Evolutionary conservation across 2,113 vertebrate species (phyloP).

Genomic region (Poeciliopsis prolifica): DNA sequence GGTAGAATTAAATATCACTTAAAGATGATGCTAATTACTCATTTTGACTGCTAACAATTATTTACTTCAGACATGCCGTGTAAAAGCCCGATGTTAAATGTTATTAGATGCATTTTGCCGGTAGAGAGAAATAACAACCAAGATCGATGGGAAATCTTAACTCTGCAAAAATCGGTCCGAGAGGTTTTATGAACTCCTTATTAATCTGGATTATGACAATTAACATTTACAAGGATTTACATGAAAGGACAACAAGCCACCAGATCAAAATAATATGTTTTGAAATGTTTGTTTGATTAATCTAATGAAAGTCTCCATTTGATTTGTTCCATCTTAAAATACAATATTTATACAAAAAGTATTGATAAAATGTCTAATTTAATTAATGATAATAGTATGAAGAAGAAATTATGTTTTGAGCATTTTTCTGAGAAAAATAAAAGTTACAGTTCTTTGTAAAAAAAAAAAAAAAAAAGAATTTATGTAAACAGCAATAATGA

Average conservation of each 20-base stretch:
- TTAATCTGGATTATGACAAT: background rate
- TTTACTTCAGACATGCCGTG: background rate
- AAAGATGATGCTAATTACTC: conserved; percentile 14
- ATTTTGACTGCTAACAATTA: conserved; percentile 19
- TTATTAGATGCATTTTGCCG: background rate
- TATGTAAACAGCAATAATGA: background rate
- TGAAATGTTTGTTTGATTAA: background rate
- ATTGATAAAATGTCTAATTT: background rate
- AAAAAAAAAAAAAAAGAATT: background rate
- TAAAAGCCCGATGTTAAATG: background rate
- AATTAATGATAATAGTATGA: background rate
- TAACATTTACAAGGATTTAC: background rate
- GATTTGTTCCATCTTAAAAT: no score
- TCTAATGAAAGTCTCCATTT: background rate
- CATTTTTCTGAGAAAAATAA: background rate
- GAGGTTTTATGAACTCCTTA: background rate
- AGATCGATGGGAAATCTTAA: background rate
- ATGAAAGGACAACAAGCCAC: background rate
- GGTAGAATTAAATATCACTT: conserved; percentile 28
- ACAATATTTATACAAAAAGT: no score
- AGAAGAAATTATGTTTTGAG: no score
- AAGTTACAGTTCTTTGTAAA: no score
- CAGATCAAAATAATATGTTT: background rate
- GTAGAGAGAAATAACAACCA: background rate
- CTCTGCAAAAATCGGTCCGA: no score